These are phyloP conservation scores for Cataglyphis livida DNA, from an alignment of 2,888 invertebrate species.

Conservation along the genomic window DNA sequence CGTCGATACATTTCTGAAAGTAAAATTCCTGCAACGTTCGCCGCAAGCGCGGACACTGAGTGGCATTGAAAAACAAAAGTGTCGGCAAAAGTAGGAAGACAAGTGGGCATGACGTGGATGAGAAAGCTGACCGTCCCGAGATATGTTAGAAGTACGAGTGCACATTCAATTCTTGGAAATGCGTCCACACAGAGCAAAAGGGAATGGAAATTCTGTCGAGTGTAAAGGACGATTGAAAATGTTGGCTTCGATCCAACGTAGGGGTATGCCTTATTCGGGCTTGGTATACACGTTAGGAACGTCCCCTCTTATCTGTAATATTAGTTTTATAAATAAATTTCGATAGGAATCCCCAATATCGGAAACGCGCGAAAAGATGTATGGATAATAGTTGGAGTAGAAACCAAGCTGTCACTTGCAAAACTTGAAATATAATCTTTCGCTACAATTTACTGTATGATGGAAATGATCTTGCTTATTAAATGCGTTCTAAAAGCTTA, in stretches of 20 bases:
- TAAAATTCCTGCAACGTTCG: constrained; percentile 63
- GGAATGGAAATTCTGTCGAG: constrained; percentile 65
- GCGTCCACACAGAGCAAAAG: constrained; percentile 72
- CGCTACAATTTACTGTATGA: not conserved
- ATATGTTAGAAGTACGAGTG: constrained; percentile 75
- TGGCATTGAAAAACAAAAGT: constrained; percentile 45
- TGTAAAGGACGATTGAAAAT: constrained; percentile 81
- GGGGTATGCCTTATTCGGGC: constrained; percentile 76
- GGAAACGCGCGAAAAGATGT: constrained; percentile 43
- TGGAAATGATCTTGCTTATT: not conserved
- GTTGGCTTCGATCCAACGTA: constrained; percentile 81
- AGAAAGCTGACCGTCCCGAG: constrained; percentile 59
- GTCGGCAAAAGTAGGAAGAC: constrained; percentile 43
- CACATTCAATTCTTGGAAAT: constrained; percentile 79
- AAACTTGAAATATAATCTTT: not conserved
- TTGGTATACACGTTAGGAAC: constrained; percentile 77
- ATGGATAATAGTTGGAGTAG: not conserved
- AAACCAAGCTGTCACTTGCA: constrained; percentile 25
- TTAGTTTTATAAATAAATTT: constrained; percentile 73
- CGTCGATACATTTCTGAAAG: constrained; percentile 66
- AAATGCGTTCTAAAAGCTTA: not conserved
- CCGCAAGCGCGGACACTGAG: constrained; percentile 32
- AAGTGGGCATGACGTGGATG: constrained; percentile 62
- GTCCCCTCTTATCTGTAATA: constrained; percentile 71
- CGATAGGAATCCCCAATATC: constrained; percentile 71